These are phyloP conservation scores for Oscheius sp. DNA, from an alignment of 2,888 invertebrate species.

Conservation along the genomic window DNA sequence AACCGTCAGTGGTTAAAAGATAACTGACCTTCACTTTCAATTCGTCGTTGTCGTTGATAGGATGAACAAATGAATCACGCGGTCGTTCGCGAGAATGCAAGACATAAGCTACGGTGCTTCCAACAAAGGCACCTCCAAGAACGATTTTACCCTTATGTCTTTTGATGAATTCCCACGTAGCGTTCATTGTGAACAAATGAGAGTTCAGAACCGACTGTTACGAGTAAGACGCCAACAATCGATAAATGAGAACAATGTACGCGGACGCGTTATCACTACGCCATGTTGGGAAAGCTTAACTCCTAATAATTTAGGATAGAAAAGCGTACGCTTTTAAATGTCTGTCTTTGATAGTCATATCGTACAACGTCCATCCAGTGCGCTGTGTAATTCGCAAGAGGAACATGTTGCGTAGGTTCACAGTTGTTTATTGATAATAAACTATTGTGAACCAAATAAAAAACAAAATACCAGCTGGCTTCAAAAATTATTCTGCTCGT, in stretches of 20 bases:
- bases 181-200: constrained; percentile 36
- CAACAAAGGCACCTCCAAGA: constrained; percentile 42
- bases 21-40: constrained; percentile 21
- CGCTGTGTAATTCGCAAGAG: too few species aligned
- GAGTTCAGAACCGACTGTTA: too few species aligned
- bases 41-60: background rate
- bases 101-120: constrained; percentile 36
- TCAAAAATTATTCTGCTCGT: constrained; percentile 11
- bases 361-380: too few species aligned
- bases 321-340: too few species aligned
- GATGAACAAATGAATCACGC: background rate
- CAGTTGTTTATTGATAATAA: too few species aligned
- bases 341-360: too few species aligned
- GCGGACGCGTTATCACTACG: background rate
- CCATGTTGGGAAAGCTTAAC: too few species aligned
- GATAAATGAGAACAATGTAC: background rate
- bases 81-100: background rate
- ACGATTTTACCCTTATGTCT: constrained; percentile 55
- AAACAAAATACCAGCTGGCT: too few species aligned
- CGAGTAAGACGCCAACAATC: background rate
- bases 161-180: constrained; percentile 58
- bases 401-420: too few species aligned
- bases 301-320: too few species aligned
- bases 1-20: background rate
- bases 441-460: background rate